Base-by-base conservation (phyloP, 2,797 vertebrate genomes). In the Bucorvus abyssinicus region DNA sequence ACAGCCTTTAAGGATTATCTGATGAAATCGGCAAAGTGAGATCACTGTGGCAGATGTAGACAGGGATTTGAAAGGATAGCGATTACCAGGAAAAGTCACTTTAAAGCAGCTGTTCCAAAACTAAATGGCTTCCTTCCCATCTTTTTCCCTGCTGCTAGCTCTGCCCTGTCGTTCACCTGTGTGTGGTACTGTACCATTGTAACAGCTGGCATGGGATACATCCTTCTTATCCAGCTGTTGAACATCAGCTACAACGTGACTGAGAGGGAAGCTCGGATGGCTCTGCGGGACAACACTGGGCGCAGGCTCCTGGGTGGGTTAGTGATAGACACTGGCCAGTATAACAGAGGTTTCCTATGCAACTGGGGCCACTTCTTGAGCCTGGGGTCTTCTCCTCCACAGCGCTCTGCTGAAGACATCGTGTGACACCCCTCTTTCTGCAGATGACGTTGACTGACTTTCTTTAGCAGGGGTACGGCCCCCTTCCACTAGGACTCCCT, bases 171-270 rank as follows among this genome's bases (percentile, higher is more conserved):
- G 64, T 99, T 99, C 98, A 99, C 99, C 97, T 99, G 99, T 73
- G 99, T 98, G 20, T 99, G 99, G 99, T 99, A 99, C 98, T 98
- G 98, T 95, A 98, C 98, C 78, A 98, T 99, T n/a, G 98, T 99
- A 97, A 99, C 99, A 0, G 98, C 96, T 5, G 98, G 98, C 34
- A 97, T 99, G 96, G 98, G 99, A 75, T 99, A 99, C 97, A 98
- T 99, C 95, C 98, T 99, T 93, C 59, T 98, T 26, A 97, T 99
- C 84, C 99, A 99, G 98, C 94, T 99, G 68, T 97, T 99, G 89
- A 99, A 99, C 94, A 97, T 99, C 98, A 99, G 99, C 98, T 98
- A 98, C 97, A 99, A 99, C 1, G 98, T 99, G 96, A 99, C 99
- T 0, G 99, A 99, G 97, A 98, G 99, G 3, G 99, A 99, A 97